These are phyloP conservation scores for Podiceps cristatus DNA, from an alignment of 2,113 vertebrate genomes.

Conservation along the genomic window DNA sequence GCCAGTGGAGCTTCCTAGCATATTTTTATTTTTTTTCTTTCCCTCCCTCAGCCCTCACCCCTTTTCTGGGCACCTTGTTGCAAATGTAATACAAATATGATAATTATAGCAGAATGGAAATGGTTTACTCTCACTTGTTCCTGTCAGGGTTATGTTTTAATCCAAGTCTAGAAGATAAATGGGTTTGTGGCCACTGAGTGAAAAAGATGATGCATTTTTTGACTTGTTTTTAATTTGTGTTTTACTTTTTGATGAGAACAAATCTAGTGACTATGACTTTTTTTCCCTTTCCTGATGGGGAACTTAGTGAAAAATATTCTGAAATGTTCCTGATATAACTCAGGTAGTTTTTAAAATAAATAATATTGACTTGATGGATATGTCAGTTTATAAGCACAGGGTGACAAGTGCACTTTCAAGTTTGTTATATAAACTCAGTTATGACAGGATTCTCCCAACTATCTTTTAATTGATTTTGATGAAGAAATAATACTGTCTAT, in stretches of 20 bases:
- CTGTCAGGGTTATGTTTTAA: not conserved
- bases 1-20: not conserved
- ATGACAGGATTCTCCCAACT: not conserved
- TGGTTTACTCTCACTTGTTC: not conserved
- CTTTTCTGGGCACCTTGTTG: not conserved
- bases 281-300: not conserved
- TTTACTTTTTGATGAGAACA: not conserved
- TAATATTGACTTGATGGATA: not conserved
- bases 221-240: not conserved
- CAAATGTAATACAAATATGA: not conserved
- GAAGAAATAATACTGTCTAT: not conserved
- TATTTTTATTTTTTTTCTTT: not conserved
- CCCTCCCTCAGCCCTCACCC: accelerated
- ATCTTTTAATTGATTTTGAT: not conserved
- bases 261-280: not conserved
- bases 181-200: not conserved
- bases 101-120: not conserved
- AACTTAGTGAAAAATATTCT: not conserved
- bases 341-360: not conserved
- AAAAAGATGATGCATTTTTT: not conserved
- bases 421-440: not conserved
- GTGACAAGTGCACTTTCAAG: not conserved
- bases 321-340: not conserved
- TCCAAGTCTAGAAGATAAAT: not conserved
- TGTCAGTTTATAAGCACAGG: not conserved